Evolutionary conservation across 2,888 invertebrate genomes (phyloP), one percentile per base, ranked within the genome.

Genomic region (Plagodis dolabraria): DNA sequence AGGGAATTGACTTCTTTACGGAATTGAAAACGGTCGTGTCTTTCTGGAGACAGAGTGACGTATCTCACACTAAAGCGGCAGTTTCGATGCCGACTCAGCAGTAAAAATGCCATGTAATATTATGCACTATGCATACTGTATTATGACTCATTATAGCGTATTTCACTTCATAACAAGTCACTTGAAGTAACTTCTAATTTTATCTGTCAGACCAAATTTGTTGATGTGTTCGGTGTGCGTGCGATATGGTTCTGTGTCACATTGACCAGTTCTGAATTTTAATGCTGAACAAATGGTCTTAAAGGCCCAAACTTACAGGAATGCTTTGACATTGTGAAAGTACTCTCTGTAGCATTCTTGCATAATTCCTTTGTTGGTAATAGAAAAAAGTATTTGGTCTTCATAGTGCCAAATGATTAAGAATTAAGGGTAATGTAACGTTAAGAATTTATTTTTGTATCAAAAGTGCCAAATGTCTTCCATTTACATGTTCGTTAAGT

Each of bases 1-100:
- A 98, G 94, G 99, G 99, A 9, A 89, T 99, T 61, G 97, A 99
- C 80, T 99, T 99, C 94, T 99, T 97, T 87, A 99, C 99, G 0
- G 99, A 99, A 92, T 94, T 98, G 61, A 99, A 99, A 92, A 99
- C 99, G 0, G 96, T 99, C 0, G 99, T 99, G 0, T 98, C 99
- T 72, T 94, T 97, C 80, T 99, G 99, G 99, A 94, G 97, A 68
- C 95, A 96, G 69, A 95, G 95, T 55, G 98, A 98, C 82, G 96
- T 95, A 0, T 94, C 95, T 0, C 95, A 96, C 72, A 93, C 96
- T 0, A 94, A 95, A 73, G 95, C 97, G 0, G 95, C 97, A 0
- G 97, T 97, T 0, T 94, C 96, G 47, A 98, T 98, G 98, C 98
- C 98, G 4, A 96, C 96, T 12, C 92, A 92, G 74, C 90, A 92